Evolutionary conservation across 1,140 invertebrate species (phyloP), one percentile per base, ranked within the genome.

Genomic region (Cydia strobilella): DNA sequence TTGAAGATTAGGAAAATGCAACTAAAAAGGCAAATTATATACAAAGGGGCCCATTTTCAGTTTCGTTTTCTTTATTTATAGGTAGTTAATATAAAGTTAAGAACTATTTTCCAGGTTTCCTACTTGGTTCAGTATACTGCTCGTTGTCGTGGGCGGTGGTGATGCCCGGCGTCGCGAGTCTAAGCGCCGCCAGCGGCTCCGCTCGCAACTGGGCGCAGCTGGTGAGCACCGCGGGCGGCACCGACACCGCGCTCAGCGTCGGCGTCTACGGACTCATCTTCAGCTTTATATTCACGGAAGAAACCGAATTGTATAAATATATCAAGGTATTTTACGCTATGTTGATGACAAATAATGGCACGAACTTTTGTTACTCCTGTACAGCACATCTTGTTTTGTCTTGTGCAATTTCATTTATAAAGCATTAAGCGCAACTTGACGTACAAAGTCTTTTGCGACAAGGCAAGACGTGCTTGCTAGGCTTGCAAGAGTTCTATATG

Each of bases 241-340:
- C 84, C 2, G 90, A 92, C 73, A 91, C 91, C 0, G 89, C 90
- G 1, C 86, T 92, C 25, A 91, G 90, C 77, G 90, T 92, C 42
- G 89, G 90, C 18, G 80, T 88, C 6, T 92, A 84, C 65, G 90
- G 90, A 2, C 73, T 89, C 45, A 80, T 89, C 18, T 87, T 80
- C 48, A 89, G 77, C 66, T 90, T 82, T 20, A 88, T 91, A 71
- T 89, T 90, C 73, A 78, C 81, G 62, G 83, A 86, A 31, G 84
- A 80, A 7, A 77, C 81, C 63, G 84, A 88, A 10, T 72, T 73
- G 1, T 91, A 90, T 63, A 80, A 82, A 51, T 88, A 86, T 74
- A 54, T 80, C 9, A 90, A 88, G 80, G 90, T 91, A 79, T 84
- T 48, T 10, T 42, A 42, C 12, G 6, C 42, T 42, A 42, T 42